Conservation (phyloP, 2,113 vertebrate species). For the Mesocricetus auratus region DNA sequence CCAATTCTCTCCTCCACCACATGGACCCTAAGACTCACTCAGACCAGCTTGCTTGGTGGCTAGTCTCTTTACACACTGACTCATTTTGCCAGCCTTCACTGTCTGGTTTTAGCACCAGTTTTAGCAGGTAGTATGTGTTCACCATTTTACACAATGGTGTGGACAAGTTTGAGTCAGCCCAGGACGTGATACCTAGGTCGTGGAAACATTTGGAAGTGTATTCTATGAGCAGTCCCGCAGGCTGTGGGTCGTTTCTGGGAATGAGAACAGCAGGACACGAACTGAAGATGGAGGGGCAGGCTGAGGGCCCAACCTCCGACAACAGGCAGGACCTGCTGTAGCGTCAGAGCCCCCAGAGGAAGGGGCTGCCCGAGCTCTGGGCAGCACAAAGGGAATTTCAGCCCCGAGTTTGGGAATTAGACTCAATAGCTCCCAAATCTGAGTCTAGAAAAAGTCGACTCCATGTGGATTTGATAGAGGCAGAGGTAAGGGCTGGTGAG, state of each 20-base stretch:
- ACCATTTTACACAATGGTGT: slow-evolving; percentile 7
- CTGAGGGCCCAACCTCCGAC: not conserved
- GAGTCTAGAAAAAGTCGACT: slow-evolving; percentile 47
- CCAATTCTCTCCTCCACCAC: not conserved
- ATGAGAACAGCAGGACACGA: not conserved
- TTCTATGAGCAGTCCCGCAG: not conserved
- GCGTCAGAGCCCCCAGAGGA: not conserved
- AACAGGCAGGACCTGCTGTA: not conserved
- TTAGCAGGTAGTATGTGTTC: not conserved
- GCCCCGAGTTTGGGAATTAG: not conserved
- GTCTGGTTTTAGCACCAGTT: not conserved
- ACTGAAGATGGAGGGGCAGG: not conserved
- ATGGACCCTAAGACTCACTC: not conserved
- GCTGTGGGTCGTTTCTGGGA: not conserved
- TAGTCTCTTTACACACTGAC: too few relatives aligned
- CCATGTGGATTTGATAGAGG: slow-evolving; percentile 53
- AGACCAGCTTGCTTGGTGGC: not conserved
- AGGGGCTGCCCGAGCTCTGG: not conserved
- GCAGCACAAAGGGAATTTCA: not conserved
- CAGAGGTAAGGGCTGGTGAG: slow-evolving; percentile 32
- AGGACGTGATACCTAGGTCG: not conserved
- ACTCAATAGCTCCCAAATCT: slow-evolving; percentile 18
- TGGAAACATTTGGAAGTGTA: not conserved
- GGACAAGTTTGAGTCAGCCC: slow-evolving; percentile 16
- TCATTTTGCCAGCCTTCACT: not conserved